phyloP scores from a whole-genome alignment of 2,888 invertebrate genomes.

The Leptopterna dolabrata region DNA sequence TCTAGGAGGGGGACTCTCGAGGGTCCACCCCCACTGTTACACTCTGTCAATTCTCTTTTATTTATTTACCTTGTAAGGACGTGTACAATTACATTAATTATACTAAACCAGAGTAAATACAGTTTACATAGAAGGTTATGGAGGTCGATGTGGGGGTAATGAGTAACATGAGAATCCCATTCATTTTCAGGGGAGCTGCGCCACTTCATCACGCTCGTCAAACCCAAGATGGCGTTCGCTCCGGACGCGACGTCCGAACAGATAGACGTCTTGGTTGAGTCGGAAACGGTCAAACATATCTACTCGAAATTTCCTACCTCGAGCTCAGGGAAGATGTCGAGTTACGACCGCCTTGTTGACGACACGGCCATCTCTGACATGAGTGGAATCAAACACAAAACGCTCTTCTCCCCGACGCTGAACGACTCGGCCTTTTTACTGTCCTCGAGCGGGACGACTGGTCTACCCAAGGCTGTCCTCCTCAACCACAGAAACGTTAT shows the following conservation, averaged over 20 bases:
- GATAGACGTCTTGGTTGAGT: neutral
- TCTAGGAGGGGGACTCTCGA: too few species aligned
- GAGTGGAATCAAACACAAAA: constrained; percentile 63
- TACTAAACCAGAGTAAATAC: too few species aligned
- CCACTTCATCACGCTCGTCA: constrained; percentile 32
- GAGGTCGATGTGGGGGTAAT: too few species aligned
- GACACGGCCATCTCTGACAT: neutral
- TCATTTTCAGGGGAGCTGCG: constrained; percentile 33
- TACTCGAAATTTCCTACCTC: neutral
- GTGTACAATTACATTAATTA: too few species aligned
- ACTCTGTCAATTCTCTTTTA: too few species aligned
- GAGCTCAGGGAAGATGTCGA: neutral
- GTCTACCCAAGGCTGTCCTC: constrained; percentile 81
- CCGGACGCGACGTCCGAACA: neutral
- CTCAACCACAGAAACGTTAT: constrained; percentile 70
- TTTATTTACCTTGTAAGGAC: too few species aligned
- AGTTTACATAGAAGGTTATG: too few species aligned
- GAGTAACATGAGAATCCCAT: too few species aligned
- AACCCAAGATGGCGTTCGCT: constrained; percentile 45
- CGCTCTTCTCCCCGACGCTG: constrained; percentile 60
- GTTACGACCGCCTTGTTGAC: neutral
- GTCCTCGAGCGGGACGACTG: constrained; percentile 89
- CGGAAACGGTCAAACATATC: neutral
- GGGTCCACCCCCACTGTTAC: too few species aligned
- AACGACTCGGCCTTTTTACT: constrained; percentile 71